phyloP scores from a whole-genome alignment of 2,797 vertebrate species.

The Stomatorhinus walkeri region DNA sequence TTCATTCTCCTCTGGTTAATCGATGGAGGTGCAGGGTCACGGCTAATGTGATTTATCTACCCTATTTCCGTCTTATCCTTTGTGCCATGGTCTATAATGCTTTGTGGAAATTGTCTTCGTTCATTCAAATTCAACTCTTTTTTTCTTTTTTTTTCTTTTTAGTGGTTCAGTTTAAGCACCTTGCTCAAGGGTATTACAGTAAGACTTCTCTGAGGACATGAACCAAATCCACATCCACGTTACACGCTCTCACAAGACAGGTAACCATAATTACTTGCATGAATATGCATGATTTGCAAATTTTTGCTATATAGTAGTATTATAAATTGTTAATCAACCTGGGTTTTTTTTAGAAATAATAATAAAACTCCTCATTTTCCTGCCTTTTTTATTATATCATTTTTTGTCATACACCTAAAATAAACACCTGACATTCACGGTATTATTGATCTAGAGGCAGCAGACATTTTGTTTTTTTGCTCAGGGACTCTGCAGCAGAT shows the following conservation, averaged over 20 bases:
- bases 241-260: not conserved
- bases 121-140: conserved; percentile 57
- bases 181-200: not conserved
- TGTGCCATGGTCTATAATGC: conserved; percentile 34
- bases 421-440: not conserved
- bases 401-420: not conserved
- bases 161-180: not conserved
- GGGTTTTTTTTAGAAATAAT: not conserved
- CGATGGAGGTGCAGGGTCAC: conserved; percentile 61
- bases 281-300: not conserved
- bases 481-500: not conserved
- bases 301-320: not conserved
- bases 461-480: not conserved
- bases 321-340: not conserved
- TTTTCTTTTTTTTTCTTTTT: not conserved
- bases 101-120: conserved; percentile 60
- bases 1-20: conserved; percentile 65
- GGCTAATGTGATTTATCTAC: conserved; percentile 70
- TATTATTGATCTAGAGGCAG: not conserved
- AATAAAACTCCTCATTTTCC: not conserved
- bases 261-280: not conserved
- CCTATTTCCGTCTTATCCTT: conserved; percentile 68
- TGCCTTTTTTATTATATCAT: not conserved
- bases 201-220: not conserved
- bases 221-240: not conserved